Percentiles rank a stretch among this genome's conserved stretches.
Evolutionary conservation across 2,888 invertebrate species (phyloP).

Genomic region (Leuctra nigra): DNA sequence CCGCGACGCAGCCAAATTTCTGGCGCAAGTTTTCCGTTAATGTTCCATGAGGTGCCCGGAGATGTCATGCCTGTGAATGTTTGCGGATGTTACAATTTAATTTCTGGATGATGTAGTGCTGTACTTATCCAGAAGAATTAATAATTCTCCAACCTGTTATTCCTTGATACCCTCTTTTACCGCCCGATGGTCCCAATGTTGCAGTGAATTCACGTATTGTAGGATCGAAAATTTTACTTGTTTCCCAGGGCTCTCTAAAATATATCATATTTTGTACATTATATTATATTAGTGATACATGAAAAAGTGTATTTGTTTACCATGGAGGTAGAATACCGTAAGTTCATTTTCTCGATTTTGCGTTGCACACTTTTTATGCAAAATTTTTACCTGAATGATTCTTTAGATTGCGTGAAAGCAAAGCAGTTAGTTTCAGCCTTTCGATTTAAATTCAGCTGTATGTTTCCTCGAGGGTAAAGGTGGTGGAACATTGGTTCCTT

Average conservation of each 20-base stretch:
- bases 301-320: too few relatives aligned
- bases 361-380: too few relatives aligned
- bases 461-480: conserved; percentile 64
- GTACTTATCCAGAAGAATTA: too few relatives aligned
- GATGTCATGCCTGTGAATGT: conserved; percentile 58
- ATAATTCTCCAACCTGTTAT: conserved; percentile 58
- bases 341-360: too few relatives aligned
- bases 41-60: conserved; percentile 80
- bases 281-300: too few relatives aligned
- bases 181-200: conserved; percentile 78
- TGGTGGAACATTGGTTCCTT: conserved; percentile 80
- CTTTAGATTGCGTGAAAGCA: conserved; percentile 53
- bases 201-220: conserved; percentile 73
- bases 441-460: conserved; percentile 58
- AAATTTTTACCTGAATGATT: conserved; percentile 33
- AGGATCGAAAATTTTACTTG: conserved; percentile 44
- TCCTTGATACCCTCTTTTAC: conserved; percentile 67
- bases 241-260: conserved; percentile 45
- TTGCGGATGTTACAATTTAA: too few relatives aligned
- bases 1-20: conserved; percentile 83
- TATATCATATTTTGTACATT: too few relatives aligned
- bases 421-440: conserved; percentile 64
- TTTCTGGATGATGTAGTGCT: too few relatives aligned
- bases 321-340: too few relatives aligned
- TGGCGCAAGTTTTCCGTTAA: conserved; percentile 82